Evolutionary conservation across 2,797 vertebrate genomes (phyloP), one percentile per base, ranked within the genome.

Genomic region (Poeciliopsis presidionis): DNA sequence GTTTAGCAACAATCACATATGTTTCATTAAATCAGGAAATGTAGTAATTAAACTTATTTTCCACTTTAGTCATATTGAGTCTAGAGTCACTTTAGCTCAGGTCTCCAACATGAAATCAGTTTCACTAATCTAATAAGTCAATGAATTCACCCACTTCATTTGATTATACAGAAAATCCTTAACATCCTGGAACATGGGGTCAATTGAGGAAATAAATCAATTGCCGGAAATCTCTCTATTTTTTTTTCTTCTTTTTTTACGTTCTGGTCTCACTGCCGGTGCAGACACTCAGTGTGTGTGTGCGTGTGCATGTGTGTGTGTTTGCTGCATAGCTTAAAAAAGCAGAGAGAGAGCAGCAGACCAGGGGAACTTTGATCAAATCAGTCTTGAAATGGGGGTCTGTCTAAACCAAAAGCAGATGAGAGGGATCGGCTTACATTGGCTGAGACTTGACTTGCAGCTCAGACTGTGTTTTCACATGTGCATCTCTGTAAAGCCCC

Each of bases 141-240:
- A 47, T 70, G 77, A 90, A 90, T 81, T 87, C 79, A 88, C 91
- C 79, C 81, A 4, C 85, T 90, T 93, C 80, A 95, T 94, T 92
- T 91, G 91, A 92, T 93, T 94, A 92, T 75, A 76, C 82, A 92
- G 93, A 92, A 94, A 93, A 90, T 90, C 72, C 91, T 91, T 88
- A 92, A 87, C 91, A 90, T 90, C 81, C 86, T 80, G 79, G 83
- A 84, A 91, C 87, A 81, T 12, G 3, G 86, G 91, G 87, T 93
- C 86, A 84, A 85, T 80, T 88, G 87, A 86, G 90, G 41, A 43
- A 43, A 9, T 43, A 43, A 43, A 43, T 43, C 41, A 43, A 43
- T 43, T 13, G 78, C 84, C 86, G 87, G 90, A 91, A 89, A 86
- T 82, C 65, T 90, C 75, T 55, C 25, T 51, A 4, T 22, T 69